Percentiles rank a stretch among this genome's conserved stretches.
phyloP scores from a whole-genome alignment of 1,140 invertebrate species.

The Aculops lycopersici region DNA sequence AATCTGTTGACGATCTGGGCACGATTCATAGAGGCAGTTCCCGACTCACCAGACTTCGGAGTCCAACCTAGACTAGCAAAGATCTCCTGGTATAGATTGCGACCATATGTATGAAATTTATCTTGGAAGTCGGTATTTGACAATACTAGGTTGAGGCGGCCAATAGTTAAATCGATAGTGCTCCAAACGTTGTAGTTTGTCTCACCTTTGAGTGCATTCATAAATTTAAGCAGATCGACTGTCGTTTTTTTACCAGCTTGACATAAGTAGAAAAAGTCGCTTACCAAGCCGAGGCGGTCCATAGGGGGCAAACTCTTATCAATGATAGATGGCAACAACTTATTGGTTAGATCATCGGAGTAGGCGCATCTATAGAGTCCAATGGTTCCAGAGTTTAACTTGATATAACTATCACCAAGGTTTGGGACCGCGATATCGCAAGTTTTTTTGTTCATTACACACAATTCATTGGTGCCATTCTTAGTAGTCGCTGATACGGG shows the following conservation, averaged over 20 bases:
- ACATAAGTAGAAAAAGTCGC: conserved; percentile 30
- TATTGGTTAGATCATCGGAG: conserved; percentile 34
- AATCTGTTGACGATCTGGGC: conserved; percentile 45
- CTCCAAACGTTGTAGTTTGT: conserved; percentile 63
- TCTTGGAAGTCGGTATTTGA: conserved; percentile 36
- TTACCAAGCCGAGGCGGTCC: conserved; percentile 56
- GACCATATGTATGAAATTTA: conserved; percentile 34
- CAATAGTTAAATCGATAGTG: background rate
- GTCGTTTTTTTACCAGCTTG: conserved; percentile 46
- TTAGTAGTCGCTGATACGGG: background rate
- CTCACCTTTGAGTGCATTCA: conserved; percentile 43
- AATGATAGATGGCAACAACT: conserved; percentile 41
- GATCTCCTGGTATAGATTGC: conserved; percentile 32
- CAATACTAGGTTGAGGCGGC: conserved; percentile 30
- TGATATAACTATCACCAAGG: conserved; percentile 4
- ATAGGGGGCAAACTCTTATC: conserved; percentile 43
- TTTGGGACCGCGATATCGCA: background rate
- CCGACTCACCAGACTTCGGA: conserved; percentile 18
- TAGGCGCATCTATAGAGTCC: conserved; percentile 42
- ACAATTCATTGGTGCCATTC: background rate
- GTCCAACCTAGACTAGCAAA: conserved; percentile 33
- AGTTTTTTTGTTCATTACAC: background rate
- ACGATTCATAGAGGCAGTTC: conserved; percentile 47
- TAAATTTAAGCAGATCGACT: conserved; percentile 34
- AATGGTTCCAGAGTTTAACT: conserved; percentile 18